These are phyloP conservation scores for Podarcis cretensis DNA, from an alignment of 2,113 vertebrate genomes.

Conservation along the genomic window DNA sequence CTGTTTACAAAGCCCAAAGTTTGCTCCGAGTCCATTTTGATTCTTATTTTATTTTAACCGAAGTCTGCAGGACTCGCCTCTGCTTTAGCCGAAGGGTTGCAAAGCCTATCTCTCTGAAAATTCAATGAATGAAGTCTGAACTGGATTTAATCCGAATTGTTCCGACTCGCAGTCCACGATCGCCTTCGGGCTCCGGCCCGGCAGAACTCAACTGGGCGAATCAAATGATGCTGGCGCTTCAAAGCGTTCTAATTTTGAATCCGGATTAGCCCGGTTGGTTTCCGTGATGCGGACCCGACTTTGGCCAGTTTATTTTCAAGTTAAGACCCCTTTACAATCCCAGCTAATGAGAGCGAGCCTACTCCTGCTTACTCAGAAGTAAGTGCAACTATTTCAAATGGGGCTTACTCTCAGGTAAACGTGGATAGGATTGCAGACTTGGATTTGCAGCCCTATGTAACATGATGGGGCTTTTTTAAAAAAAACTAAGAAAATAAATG, in stretches of 20 bases:
- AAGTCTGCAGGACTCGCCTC: no score
- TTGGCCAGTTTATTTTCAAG: not conserved
- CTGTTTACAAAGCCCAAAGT: no score
- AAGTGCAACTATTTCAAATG: no score
- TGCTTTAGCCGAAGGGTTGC: not conserved
- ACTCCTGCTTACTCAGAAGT: no score
- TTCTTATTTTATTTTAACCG: not conserved
- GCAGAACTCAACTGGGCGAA: no score
- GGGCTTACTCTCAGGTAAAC: not conserved
- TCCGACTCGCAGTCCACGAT: no score
- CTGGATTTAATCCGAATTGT: not conserved
- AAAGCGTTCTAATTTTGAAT: not conserved
- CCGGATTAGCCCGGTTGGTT: not conserved
- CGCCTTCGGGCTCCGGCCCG: no score
- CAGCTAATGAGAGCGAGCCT: no score
- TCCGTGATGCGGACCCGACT: not conserved
- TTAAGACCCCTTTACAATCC: not conserved
- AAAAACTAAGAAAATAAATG: not conserved
- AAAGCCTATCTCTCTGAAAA: no score
- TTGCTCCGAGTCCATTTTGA: no score
- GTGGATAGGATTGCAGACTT: not conserved
- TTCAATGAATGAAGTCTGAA: not conserved
- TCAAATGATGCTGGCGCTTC: not conserved
- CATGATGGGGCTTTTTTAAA: no score
- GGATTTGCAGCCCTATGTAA: no score